Percentiles rank a stretch among this genome's conserved stretches.
Evolutionary conservation across 2,888 invertebrate species (phyloP).

Genomic region (Furcula furcula): DNA sequence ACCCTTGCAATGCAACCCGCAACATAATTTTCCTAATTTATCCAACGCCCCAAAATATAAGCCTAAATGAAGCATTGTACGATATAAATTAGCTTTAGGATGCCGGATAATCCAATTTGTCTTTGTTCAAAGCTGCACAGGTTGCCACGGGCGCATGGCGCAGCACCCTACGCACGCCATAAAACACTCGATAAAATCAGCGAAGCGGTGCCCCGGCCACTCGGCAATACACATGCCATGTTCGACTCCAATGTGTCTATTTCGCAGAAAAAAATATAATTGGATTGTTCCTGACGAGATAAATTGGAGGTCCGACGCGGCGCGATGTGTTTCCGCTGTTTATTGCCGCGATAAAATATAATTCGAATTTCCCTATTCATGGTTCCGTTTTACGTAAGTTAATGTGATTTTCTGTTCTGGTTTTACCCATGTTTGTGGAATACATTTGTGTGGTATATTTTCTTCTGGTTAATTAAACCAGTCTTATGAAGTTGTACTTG

Average conservation of each 20-base stretch:
- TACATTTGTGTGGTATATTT: no score
- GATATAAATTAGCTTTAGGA: background rate
- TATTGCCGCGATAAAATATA: constrained; percentile 46
- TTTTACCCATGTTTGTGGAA: no score
- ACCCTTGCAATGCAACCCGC: no score
- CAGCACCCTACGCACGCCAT: constrained; percentile 17
- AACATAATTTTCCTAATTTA: background rate
- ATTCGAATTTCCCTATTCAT: constrained; percentile 14
- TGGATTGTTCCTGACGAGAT: constrained; percentile 68
- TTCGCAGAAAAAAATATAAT: constrained; percentile 69
- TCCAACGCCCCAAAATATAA: background rate
- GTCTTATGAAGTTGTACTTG: no score
- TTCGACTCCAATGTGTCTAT: constrained; percentile 49
- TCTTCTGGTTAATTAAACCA: no score
- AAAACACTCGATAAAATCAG: constrained; percentile 35
- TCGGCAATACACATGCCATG: constrained; percentile 46
- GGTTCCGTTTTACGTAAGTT: no score
- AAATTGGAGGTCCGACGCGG: constrained; percentile 55
- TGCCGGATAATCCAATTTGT: background rate
- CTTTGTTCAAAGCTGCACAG: background rate
- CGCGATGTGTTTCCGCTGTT: constrained; percentile 45
- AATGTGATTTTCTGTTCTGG: no score
- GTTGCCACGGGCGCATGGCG: background rate
- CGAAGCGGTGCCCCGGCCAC: constrained; percentile 24
- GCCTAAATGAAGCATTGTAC: background rate